Evolutionary conservation across 2,113 vertebrate genomes (phyloP).

Genomic region (Columba livia): DNA sequence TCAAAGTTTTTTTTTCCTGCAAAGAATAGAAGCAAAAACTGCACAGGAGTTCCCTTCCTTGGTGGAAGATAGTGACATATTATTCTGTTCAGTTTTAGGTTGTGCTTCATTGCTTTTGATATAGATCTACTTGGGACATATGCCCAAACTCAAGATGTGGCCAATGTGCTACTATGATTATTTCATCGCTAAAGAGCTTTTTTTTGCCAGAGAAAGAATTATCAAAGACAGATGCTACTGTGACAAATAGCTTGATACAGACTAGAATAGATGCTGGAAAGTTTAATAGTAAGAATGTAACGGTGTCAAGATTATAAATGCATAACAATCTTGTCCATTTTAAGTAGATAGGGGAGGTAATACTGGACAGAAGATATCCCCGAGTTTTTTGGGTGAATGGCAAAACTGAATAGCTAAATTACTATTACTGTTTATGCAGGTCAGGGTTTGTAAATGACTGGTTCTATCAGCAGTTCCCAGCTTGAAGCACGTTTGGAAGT

Average conservation of each 20-base stretch:
- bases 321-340: not conserved
- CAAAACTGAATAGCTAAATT: not conserved
- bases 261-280: not conserved
- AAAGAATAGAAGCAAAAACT: not conserved
- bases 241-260: constrained; percentile 22
- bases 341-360: not conserved
- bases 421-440: not conserved
- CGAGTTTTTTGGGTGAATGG: not conserved
- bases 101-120: constrained; percentile 30
- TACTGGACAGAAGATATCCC: not conserved
- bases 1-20: not conserved
- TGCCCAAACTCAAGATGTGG: constrained; percentile 49
- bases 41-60: not conserved
- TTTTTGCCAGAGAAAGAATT: not conserved
- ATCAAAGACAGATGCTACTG: constrained; percentile 15
- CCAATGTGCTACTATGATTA: not conserved
- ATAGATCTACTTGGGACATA: constrained; percentile 10
- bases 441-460: constrained; percentile 10
- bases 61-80: not conserved
- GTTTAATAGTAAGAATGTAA: not conserved
- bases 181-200: not conserved
- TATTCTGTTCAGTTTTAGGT: not conserved
- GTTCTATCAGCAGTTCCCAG: constrained; percentile 10
- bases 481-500: constrained; percentile 42
- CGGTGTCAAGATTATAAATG: not conserved